phyloP scores from a whole-genome alignment of 2,888 invertebrate species.

The Pelosia muscerda region DNA sequence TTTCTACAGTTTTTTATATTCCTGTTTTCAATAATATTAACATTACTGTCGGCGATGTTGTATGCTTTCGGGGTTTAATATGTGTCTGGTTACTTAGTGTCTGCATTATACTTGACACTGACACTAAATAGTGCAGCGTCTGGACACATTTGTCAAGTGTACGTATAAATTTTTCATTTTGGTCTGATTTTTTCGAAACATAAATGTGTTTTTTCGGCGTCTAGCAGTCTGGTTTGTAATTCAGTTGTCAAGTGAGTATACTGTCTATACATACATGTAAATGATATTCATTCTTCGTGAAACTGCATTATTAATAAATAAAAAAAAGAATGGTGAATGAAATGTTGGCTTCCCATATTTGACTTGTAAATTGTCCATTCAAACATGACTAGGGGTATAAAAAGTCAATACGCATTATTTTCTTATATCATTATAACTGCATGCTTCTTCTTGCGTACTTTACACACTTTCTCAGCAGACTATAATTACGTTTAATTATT shows the following conservation, averaged over 20 bases:
- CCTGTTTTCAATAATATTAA: conserved; percentile 63
- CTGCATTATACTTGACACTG: conserved; percentile 66
- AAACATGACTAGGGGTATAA: not conserved
- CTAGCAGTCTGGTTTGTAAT: conserved; percentile 28
- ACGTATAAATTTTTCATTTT: conserved; percentile 70
- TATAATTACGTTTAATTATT: not conserved
- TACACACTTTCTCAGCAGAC: not conserved
- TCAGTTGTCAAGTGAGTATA: conserved; percentile 8
- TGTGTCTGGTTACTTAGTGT: conserved; percentile 59
- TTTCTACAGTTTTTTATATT: conserved; percentile 40
- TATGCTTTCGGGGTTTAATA: conserved; percentile 64
- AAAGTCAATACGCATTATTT: not conserved
- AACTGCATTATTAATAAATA: not conserved
- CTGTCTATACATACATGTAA: not conserved
- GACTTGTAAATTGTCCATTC: not conserved
- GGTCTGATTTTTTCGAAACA: conserved; percentile 44
- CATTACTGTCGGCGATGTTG: conserved; percentile 62
- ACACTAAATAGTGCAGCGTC: conserved; percentile 75
- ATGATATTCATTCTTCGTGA: not conserved
- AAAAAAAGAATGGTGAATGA: not conserved
- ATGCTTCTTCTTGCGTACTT: not conserved
- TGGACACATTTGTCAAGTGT: conserved; percentile 75
- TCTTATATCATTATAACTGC: not conserved
- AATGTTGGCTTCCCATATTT: not conserved
- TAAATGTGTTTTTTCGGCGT: conserved; percentile 41